Percentiles rank a stretch among this genome's conserved stretches.
Evolutionary conservation across 2,113 vertebrate genomes (phyloP).

Genomic region (Anhinga rufa): DNA sequence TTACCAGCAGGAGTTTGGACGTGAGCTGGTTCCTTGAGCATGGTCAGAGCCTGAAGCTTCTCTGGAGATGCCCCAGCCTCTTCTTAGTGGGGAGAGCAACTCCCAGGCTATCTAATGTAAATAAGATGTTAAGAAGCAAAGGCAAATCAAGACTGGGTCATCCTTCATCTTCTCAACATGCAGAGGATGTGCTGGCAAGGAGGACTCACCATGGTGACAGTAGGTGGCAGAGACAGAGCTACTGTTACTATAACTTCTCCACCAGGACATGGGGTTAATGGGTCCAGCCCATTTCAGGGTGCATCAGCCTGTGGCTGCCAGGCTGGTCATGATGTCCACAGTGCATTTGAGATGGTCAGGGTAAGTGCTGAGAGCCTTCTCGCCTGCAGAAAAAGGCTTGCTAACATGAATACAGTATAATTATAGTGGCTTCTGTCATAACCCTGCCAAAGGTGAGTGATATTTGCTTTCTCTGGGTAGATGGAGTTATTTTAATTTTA

Average conservation of each 20-base stretch:
- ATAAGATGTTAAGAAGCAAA: background rate
- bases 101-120: background rate
- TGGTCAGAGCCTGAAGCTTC: background rate
- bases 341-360: background rate
- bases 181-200: background rate
- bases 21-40: background rate
- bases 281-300: background rate
- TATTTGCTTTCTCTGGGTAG: background rate
- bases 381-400: background rate
- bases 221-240: background rate
- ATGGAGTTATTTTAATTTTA: background rate
- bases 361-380: background rate
- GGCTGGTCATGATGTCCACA: accelerated
- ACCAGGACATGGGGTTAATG: background rate
- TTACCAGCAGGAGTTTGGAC: background rate
- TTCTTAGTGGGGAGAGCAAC: background rate
- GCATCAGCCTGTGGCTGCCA: background rate
- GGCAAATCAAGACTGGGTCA: background rate
- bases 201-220: background rate
- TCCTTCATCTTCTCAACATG: background rate
- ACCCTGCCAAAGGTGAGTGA: background rate
- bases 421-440: background rate
- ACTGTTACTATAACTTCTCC: accelerated
- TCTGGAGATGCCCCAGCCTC: background rate
- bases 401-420: background rate